Evolutionary conservation across 2,113 vertebrate species (phyloP).

Genomic region (Rostratula benghalensis): DNA sequence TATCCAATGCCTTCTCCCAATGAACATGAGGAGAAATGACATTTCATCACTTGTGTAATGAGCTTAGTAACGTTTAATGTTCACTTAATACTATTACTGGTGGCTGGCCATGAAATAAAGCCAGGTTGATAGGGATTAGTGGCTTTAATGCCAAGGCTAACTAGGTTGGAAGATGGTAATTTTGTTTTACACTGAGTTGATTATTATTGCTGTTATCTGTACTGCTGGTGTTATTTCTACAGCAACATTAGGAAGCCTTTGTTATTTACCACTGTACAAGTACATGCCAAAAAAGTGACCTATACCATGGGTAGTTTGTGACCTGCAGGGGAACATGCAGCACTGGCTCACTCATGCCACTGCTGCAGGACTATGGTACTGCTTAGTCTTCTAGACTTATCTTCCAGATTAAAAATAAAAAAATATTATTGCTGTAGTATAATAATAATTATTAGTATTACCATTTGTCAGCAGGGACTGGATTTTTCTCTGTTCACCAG

Average conservation of each 20-base stretch:
- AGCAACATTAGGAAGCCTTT: background rate
- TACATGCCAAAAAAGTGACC: background rate
- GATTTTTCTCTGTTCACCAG: background rate
- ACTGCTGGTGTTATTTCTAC: background rate
- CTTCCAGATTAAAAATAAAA: background rate
- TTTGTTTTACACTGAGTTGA: background rate
- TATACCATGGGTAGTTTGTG: background rate
- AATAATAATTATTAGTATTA: background rate
- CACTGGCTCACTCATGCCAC: background rate
- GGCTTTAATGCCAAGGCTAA: background rate
- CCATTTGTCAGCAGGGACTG: background rate
- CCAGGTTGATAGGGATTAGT: background rate
- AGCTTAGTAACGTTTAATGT: background rate
- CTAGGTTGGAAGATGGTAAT: background rate
- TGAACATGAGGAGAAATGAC: background rate
- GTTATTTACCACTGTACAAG: background rate
- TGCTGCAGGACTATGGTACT: background rate
- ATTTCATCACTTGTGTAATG: background rate
- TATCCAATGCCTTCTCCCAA: background rate
- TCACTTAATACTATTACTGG: background rate
- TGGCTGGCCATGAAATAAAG: background rate
- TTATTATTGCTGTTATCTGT: background rate
- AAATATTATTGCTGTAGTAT: background rate
- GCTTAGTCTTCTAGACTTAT: background rate
- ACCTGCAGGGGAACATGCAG: rapidly evolving